Conservation (phyloP, 2,797 vertebrate genomes). For the Champsocephalus gunnari region DNA sequence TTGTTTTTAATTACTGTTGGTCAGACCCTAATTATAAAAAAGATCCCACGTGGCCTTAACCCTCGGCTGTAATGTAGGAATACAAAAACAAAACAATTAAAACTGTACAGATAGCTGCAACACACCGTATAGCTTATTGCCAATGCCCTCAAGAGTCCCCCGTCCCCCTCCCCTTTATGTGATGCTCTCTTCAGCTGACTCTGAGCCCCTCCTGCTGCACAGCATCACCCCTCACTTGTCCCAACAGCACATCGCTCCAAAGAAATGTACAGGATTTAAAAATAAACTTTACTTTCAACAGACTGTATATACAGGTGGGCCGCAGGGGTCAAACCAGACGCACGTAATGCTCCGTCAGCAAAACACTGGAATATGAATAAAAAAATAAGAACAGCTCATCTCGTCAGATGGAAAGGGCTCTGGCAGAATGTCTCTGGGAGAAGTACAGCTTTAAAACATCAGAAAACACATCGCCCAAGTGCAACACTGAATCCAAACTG, state of each 20-base stretch:
- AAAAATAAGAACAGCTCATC: constrained; percentile 49
- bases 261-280: constrained; percentile 68
- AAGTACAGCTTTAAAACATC: constrained; percentile 42
- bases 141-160: constrained; percentile 91
- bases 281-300: constrained; percentile 77
- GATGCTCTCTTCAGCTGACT: constrained; percentile 41
- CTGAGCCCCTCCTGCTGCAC: constrained; percentile 11
- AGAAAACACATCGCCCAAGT: constrained; percentile 86
- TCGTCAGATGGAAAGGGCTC: constrained; percentile 38
- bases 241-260: constrained; percentile 75
- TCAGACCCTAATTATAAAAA: too few relatives aligned
- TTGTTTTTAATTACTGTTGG: too few relatives aligned
- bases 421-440: constrained; percentile 23
- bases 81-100: constrained; percentile 66
- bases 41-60: constrained; percentile 76
- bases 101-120: constrained; percentile 93
- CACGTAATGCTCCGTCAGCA: constrained; percentile 17
- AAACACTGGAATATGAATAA: constrained; percentile 19
- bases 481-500: constrained; percentile 60
- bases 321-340: constrained; percentile 33
- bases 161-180: constrained; percentile 15
- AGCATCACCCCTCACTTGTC: constrained; percentile 21
- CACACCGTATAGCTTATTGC: constrained; percentile 93
- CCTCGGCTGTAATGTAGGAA: constrained; percentile 57
- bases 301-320: constrained; percentile 65